Base-by-base conservation (phyloP, 2,797 vertebrate genomes). In the Knipowitschia caucasica region DNA sequence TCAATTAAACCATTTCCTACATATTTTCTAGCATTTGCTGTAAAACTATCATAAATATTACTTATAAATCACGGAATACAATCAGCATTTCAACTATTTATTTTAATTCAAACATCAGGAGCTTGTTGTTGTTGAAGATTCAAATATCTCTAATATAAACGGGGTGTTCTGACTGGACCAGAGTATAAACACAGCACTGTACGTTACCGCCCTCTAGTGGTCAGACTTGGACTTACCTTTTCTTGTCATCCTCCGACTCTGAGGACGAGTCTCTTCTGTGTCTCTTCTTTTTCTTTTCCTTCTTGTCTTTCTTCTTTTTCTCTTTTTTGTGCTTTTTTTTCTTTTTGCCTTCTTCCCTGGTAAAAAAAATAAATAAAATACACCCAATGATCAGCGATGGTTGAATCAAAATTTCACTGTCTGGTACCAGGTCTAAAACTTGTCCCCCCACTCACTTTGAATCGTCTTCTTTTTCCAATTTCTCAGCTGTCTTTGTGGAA, bases 301-400 rank as follows among this genome's bases (percentile, higher is more conserved):
- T 89, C 64, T 94, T 94, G 56, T 92, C 91, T 7, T 92, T 92
- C 55, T 89, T 89, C 26, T 89, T 86, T 5, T 89, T 91, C 40
- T 93, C 92, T n/a, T 89, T 92, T 62, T 86, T 94, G 31, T 95
- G 94, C 36, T 95, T 92, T 39, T 94, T 44, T 58, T 91, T 95
- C 80, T 92, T 96, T 71, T 83, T 73, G 36, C 56, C 66, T 2
- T 92, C 92, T 0, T 69, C 73, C 26, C 93, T 95, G 51, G 0
- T 1, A 1, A 40, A 50, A 21, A 17, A 5, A 11, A 12, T n/a
- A n/a, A n/a, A n/a, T n/a, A n/a, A n/a, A n/a, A n/a, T n/a, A n/a
- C n/a, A n/a, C 12, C 58, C 14, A 25, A 23, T 30, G 0, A 11
- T 24, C 18, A 4, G 1, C 2, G 21, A 2, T 26, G 7, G 36